A percentile compares a stretch with the other conserved stretches of the same genome.
Conservation (phyloP, 2,797 vertebrate genomes). For the Prionace glauca region DNA sequence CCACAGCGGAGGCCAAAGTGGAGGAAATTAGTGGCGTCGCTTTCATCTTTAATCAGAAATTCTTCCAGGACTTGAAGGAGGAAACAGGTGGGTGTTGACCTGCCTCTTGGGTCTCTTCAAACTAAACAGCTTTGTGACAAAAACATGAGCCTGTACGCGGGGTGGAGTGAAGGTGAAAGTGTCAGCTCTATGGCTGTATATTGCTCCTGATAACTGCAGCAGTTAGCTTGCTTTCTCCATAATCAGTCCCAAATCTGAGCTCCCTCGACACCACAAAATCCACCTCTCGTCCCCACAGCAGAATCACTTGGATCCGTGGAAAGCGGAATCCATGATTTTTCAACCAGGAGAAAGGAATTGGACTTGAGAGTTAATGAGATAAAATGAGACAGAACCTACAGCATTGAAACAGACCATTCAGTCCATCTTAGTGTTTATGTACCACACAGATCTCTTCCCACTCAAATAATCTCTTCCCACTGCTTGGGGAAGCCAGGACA, state of each 20-base stretch:
- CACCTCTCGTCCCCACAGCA: neutral
- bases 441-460: neutral
- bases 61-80: conserved; percentile 92
- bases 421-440: neutral
- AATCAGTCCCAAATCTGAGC: neutral
- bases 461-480: neutral
- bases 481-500: neutral
- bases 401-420: neutral
- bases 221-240: neutral
- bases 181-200: neutral
- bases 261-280: neutral
- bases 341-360: neutral
- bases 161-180: neutral
- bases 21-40: conserved; percentile 97
- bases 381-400: neutral
- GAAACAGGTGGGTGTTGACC: conserved; percentile 70
- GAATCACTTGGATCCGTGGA: neutral
- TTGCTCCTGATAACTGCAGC: neutral
- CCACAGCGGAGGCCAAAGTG: conserved; percentile 89
- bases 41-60: conserved; percentile 99
- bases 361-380: neutral
- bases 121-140: neutral
- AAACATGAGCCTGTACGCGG: no score
- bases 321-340: neutral
- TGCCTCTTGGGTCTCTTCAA: neutral